Percentiles rank a stretch among this genome's conserved stretches.
These are phyloP conservation scores for Nymphalis io DNA, from an alignment of 1,140 invertebrate species.

Conservation along the genomic window DNA sequence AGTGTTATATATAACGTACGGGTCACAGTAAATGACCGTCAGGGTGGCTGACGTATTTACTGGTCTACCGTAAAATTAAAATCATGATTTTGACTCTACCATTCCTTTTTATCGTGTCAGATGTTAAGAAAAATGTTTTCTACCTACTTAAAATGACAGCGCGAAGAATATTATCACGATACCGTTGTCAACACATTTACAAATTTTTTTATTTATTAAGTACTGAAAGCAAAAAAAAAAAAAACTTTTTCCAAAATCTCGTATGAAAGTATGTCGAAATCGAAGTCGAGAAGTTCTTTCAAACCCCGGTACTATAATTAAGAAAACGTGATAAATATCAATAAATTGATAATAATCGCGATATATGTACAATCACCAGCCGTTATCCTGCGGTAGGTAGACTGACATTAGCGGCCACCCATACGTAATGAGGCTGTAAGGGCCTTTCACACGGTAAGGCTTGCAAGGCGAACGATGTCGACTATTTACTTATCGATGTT, in stretches of 20 bases:
- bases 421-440: constrained; percentile 24
- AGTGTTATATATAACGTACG: too few species aligned
- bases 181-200: too few species aligned
- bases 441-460: constrained; percentile 11
- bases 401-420: constrained; percentile 44
- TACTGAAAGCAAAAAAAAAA: neutral
- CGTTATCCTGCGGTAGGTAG: constrained; percentile 22
- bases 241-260: neutral
- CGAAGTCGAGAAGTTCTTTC: neutral
- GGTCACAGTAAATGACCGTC: too few species aligned
- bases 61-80: too few species aligned
- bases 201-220: neutral
- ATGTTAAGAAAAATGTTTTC: too few species aligned
- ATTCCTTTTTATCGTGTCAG: too few species aligned
- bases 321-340: constrained; percentile 32
- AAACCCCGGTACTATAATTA: constrained; percentile 1
- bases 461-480: neutral
- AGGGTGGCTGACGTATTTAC: too few species aligned
- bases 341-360: constrained; percentile 37
- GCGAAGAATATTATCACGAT: too few species aligned
- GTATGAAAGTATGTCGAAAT: neutral
- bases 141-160: too few species aligned
- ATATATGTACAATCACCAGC: constrained; percentile 16
- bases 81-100: too few species aligned
- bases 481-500: neutral